Evolutionary conservation across 2,888 invertebrate species (phyloP).

Genomic region (Spodoptera picta): DNA sequence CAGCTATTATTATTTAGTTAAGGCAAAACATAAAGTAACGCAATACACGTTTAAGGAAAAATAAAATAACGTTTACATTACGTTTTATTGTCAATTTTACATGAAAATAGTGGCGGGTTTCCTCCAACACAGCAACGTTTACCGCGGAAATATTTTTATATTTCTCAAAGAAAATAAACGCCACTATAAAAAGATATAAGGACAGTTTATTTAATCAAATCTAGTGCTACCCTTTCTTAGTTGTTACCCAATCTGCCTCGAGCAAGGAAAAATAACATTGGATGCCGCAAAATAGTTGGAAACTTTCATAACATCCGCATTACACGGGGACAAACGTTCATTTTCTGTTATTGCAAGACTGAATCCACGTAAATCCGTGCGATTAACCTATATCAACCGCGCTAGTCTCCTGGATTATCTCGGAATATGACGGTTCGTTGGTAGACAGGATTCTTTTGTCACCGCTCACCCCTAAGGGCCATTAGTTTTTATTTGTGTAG

Average conservation of each 20-base stretch:
- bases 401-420: constrained; percentile 68
- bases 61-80: constrained; percentile 4
- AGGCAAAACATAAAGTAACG: not conserved
- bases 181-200: constrained; percentile 39
- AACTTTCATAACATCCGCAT: constrained; percentile 69
- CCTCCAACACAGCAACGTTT: constrained; percentile 17
- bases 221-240: constrained; percentile 34
- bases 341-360: constrained; percentile 75
- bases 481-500: constrained; percentile 81
- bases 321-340: constrained; percentile 65
- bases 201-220: constrained; percentile 53
- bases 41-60: not conserved
- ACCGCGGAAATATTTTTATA: constrained; percentile 31
- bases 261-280: constrained; percentile 45
- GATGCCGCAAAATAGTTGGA: constrained; percentile 55
- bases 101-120: constrained; percentile 15
- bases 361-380: constrained; percentile 71
- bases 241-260: constrained; percentile 48
- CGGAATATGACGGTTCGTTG: constrained; percentile 68
- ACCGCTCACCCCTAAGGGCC: constrained; percentile 65
- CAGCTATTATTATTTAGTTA: not conserved
- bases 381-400: constrained; percentile 76
- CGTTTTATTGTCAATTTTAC: constrained; percentile 1
- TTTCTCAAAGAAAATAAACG: constrained; percentile 43
- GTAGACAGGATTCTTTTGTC: constrained; percentile 71